Conservation (phyloP, 2,888 invertebrate species). For the Brachynemurus nebulosus region DNA sequence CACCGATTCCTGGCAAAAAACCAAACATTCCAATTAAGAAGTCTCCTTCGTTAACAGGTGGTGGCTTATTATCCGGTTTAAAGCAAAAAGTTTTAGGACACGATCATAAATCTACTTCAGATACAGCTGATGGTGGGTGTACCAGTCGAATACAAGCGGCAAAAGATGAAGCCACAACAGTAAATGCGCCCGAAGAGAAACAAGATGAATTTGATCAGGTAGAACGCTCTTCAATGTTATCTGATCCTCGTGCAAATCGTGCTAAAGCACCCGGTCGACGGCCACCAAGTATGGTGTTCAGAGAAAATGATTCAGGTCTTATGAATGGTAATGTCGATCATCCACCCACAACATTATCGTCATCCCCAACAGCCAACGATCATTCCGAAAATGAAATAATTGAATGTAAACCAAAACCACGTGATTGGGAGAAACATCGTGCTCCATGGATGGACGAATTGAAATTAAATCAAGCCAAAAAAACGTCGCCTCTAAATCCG, state of each 20-base stretch:
- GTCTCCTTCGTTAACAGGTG: slow-evolving; percentile 42
- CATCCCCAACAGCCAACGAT: slow-evolving; percentile 10
- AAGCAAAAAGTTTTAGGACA: slow-evolving; percentile 42
- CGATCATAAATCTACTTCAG: slow-evolving; percentile 34
- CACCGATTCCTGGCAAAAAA: slow-evolving; percentile 42
- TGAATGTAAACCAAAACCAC: slow-evolving; percentile 45
- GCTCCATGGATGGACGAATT: slow-evolving; percentile 74
- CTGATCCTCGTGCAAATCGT: slow-evolving; percentile 51
- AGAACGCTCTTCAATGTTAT: slow-evolving; percentile 47
- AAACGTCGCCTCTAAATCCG: slow-evolving; percentile 35
- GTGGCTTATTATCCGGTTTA: slow-evolving; percentile 44
- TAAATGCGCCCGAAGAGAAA: slow-evolving; percentile 22
- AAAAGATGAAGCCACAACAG: slow-evolving; percentile 20
- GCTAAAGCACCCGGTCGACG: slow-evolving; percentile 51
- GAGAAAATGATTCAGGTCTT: slow-evolving; percentile 24
- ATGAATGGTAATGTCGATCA: slow-evolving; percentile 26
- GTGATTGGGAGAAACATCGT: slow-evolving; percentile 58
- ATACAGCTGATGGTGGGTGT: slow-evolving; percentile 34
- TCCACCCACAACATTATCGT: neutral
- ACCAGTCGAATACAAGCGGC: slow-evolving; percentile 30
- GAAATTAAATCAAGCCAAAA: slow-evolving; percentile 60
- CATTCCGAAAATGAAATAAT: slow-evolving; percentile 23
- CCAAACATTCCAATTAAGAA: slow-evolving; percentile 54
- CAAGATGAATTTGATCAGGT: slow-evolving; percentile 49
- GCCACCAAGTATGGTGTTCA: slow-evolving; percentile 39